Evolutionary conservation across 2,113 vertebrate genomes (phyloP), one percentile per base, ranked within the genome.

Genomic region (Trochalopteron elliotii): DNA sequence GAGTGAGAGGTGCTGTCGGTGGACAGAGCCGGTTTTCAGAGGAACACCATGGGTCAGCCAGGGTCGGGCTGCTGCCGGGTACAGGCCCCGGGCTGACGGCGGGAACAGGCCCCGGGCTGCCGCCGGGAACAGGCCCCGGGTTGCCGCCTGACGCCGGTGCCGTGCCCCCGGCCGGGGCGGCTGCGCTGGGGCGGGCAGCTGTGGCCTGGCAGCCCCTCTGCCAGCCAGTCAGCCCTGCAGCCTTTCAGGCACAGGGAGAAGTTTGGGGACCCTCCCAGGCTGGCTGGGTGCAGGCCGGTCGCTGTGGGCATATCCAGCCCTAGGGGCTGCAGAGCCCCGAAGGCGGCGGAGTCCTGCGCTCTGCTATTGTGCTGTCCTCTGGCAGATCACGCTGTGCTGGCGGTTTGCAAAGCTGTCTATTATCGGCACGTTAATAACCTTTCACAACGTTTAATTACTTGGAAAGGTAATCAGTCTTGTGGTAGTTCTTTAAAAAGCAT

Each of bases 381-480:
- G 91, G 60, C 87, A 70, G 56, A 83, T 77, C 96, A 40, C 12
- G 83, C 97, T 92, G 93, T 71, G 94, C 95, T 90, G 94, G 94
- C 95, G 91, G 94, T 93, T 96, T 96, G 91, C 95, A 93, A 95
- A 96, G 95, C 94, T 87, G 93, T 95, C 94, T 93, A 86, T 97
- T 97, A 95, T 96, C 94, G 30, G 74, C 83, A 67, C 12, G 45
- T 95, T 97, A 96, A 96, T 95, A 97, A 96, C 90, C 95, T 97
- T 97, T 97, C 97, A 97, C 94, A 96, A 96, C 80, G 94, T 96
- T 97, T 97, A 97, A 97, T 97, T 97, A 96, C 96, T 96, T 97
- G 97, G 97, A 97, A 97, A 97, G 93, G 93, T 95, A 97, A 94
- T 97, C 47, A 11, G 94, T 93, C 61, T 84, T 96, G 89, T 68